These are phyloP conservation scores for Cantharis rustica DNA, from an alignment of 2,888 invertebrate genomes.

Conservation along the genomic window DNA sequence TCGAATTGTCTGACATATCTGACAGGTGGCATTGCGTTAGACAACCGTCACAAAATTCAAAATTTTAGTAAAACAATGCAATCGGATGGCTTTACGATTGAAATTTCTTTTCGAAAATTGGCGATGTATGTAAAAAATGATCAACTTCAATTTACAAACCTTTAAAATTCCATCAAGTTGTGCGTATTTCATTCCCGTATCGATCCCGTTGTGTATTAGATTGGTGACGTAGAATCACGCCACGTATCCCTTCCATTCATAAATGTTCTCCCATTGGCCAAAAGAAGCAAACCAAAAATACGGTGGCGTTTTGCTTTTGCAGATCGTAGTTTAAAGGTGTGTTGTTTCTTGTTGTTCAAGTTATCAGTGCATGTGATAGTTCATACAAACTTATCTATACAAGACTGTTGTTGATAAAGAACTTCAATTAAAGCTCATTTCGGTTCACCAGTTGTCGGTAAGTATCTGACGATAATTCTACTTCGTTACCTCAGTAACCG, in stretches of 20 bases:
- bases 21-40: background rate
- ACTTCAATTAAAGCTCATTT: conserved; percentile 17
- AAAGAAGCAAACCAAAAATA: conserved; percentile 34
- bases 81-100: background rate
- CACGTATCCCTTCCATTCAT: conserved; percentile 36
- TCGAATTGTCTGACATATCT: background rate
- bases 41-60: background rate
- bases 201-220: conserved; percentile 21
- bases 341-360: conserved; percentile 14
- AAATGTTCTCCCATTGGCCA: conserved; percentile 32
- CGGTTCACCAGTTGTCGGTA: conserved; percentile 11
- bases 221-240: conserved; percentile 38
- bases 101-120: background rate
- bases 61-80: background rate
- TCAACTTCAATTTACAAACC: background rate
- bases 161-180: background rate
- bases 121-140: background rate
- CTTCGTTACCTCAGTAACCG: conserved; percentile 4
- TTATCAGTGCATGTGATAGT: conserved; percentile 18
- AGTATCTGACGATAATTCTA: conserved; percentile 4
- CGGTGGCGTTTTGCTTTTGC: conserved; percentile 24
- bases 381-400: conserved; percentile 8
- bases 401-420: conserved; percentile 21
- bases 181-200: conserved; percentile 9
- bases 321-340: conserved; percentile 22